phyloP scores from a whole-genome alignment of 2,797 vertebrate species.

The Cetoscarus ocellatus region DNA sequence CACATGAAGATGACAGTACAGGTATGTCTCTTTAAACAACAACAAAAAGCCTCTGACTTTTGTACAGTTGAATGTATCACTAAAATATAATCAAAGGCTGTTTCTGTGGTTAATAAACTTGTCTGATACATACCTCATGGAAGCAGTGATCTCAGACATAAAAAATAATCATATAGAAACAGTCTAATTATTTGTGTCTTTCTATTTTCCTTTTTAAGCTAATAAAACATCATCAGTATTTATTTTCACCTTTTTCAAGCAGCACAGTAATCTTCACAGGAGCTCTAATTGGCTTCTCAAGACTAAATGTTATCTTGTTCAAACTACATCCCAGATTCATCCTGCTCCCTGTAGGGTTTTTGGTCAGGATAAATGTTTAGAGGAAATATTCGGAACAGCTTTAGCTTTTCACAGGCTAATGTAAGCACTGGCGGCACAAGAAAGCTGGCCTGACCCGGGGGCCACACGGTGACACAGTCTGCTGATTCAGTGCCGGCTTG shows the following conservation, averaged over 20 bases:
- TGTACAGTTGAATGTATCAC: too few relatives aligned
- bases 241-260: not conserved
- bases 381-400: conserved; percentile 85
- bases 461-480: conserved; percentile 87
- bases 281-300: conserved; percentile 35
- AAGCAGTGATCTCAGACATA: too few relatives aligned
- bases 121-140: too few relatives aligned
- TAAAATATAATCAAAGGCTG: too few relatives aligned
- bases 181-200: too few relatives aligned
- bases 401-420: conserved; percentile 85
- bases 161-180: too few relatives aligned
- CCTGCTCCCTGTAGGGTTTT: conserved; percentile 38
- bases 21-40: too few relatives aligned
- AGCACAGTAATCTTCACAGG: conserved; percentile 15
- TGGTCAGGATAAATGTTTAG: conserved; percentile 79
- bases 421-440: conserved; percentile 87
- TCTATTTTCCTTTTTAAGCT: too few relatives aligned
- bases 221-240: too few relatives aligned
- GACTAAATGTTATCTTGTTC: conserved; percentile 33
- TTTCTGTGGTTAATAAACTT: too few relatives aligned
- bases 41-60: too few relatives aligned
- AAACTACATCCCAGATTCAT: conserved; percentile 37
- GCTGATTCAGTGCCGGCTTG: conserved; percentile 88
- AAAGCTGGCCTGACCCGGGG: conserved; percentile 86
- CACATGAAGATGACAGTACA: too few relatives aligned